Conservation (phyloP, 2,113 vertebrate species). For the Dipodomys spectabilis region DNA sequence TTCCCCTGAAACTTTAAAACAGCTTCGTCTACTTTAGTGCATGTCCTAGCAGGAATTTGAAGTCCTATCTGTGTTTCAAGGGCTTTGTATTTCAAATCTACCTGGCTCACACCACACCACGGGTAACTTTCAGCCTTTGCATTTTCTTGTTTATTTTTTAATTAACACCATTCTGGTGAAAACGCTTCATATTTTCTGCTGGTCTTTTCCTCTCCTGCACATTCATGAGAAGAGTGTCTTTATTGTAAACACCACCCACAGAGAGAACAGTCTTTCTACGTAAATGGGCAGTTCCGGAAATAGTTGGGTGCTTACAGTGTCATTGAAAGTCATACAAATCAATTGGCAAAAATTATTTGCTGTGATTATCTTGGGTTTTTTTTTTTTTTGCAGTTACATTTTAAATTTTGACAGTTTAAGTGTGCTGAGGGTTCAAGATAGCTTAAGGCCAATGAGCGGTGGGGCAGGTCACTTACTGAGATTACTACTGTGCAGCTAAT, state of each 20-base stretch:
- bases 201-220: neutral
- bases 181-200: neutral
- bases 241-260: neutral
- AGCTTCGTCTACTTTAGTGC: constrained; percentile 49
- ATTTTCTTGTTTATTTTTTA: constrained; percentile 33
- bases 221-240: neutral
- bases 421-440: constrained; percentile 72
- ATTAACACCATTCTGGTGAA: neutral
- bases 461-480: constrained; percentile 70
- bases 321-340: constrained; percentile 80
- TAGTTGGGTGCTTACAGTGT: constrained; percentile 73
- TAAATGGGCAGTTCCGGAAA: constrained; percentile 59
- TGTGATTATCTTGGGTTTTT: constrained; percentile 71
- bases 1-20: constrained; percentile 32
- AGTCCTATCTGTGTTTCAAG: constrained; percentile 57
- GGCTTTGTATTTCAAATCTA: constrained; percentile 46
- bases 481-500: constrained; percentile 71
- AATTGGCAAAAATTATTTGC: constrained; percentile 77
- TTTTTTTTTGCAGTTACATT: constrained; percentile 73
- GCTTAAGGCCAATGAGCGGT: constrained; percentile 77
- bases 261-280: constrained; percentile 35
- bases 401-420: constrained; percentile 85
- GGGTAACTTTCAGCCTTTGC: neutral
- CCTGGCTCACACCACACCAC: neutral
- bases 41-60: constrained; percentile 53